A percentile compares a stretch with the other conserved stretches of the same genome.
These are phyloP conservation scores for Conistra vaccinii DNA, from an alignment of 2,888 invertebrate species.

Conservation along the genomic window DNA sequence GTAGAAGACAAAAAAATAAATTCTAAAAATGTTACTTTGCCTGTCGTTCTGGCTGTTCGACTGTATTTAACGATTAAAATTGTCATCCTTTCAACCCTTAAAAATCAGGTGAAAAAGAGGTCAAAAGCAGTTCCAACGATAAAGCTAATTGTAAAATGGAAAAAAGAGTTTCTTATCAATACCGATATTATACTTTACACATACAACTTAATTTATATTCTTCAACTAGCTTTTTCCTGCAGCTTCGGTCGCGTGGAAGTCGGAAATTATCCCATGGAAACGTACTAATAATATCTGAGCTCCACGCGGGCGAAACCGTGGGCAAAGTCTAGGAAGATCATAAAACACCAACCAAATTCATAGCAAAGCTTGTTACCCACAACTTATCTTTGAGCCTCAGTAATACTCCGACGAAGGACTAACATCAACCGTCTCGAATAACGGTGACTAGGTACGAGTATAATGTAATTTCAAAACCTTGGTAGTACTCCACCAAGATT, in stretches of 20 bases:
- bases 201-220: no score
- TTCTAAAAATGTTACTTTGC: neutral
- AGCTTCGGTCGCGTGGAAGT: no score
- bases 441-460: constrained; percentile 12
- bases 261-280: no score
- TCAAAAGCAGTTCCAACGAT: neutral
- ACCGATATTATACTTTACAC: no score
- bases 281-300: no score
- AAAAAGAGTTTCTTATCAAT: no score
- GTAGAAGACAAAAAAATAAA: neutral
- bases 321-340: neutral
- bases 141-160: no score
- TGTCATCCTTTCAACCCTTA: neutral
- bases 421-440: constrained; percentile 16
- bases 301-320: no score
- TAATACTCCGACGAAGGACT: constrained; percentile 1
- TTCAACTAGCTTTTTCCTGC: no score
- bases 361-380: neutral
- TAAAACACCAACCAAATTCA: neutral
- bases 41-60: neutral
- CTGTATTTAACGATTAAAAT: neutral
- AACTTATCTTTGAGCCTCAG: constrained; percentile 8
- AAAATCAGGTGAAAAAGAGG: neutral
- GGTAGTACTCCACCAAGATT: constrained; percentile 30
- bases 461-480: constrained; percentile 14